A percentile compares a stretch with the other conserved stretches of the same genome.
These are phyloP conservation scores for Trichonephila clavipes DNA, from an alignment of 1,140 invertebrate genomes.

Conservation along the genomic window DNA sequence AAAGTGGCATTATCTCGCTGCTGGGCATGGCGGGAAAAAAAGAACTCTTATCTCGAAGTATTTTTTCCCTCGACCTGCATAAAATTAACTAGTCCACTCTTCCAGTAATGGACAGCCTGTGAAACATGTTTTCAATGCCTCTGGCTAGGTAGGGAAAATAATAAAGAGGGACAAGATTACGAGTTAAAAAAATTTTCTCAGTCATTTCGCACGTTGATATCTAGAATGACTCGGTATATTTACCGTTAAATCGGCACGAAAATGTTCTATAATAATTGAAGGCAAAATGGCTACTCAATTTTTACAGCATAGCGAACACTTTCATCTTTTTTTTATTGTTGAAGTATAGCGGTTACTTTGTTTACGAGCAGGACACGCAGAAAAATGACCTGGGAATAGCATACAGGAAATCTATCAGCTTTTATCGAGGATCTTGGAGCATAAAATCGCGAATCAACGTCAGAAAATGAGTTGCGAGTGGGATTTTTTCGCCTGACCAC, in stretches of 20 bases:
- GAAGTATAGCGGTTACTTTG: background rate
- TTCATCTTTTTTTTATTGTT: background rate
- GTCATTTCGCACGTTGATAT: background rate
- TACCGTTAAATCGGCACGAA: background rate
- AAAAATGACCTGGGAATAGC: background rate
- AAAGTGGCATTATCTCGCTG: background rate
- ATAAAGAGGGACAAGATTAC: background rate
- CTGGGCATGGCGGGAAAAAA: background rate
- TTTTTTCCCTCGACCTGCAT: constrained; percentile 11
- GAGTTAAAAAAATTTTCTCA: background rate
- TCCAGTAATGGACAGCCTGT: background rate
- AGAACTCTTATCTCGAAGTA: background rate
- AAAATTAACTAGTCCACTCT: constrained; percentile 41
- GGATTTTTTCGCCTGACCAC: background rate
- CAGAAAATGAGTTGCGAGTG: background rate
- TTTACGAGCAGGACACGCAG: background rate
- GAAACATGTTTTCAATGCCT: constrained; percentile 10
- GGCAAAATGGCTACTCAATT: background rate
- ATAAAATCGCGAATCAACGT: background rate
- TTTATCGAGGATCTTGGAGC: background rate
- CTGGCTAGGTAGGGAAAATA: background rate
- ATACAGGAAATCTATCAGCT: background rate
- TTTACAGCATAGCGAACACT: background rate
- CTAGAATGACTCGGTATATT: background rate
- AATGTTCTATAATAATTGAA: background rate